Evolutionary conservation across 2,888 invertebrate genomes (phyloP).

Genomic region (Plemyria rubiginata): DNA sequence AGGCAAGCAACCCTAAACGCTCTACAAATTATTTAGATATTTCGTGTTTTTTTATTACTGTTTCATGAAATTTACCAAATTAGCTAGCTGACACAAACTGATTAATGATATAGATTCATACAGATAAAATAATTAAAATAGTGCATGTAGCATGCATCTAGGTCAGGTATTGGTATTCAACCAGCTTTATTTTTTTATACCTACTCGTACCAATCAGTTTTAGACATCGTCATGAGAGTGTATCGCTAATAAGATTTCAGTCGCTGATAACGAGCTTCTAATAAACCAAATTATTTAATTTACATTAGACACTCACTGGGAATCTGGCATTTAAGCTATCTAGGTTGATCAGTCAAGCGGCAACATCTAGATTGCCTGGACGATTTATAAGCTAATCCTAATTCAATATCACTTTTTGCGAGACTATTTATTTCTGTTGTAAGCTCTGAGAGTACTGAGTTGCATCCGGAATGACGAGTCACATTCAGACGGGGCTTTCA

Average conservation of each 20-base stretch:
- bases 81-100: not conserved
- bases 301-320: slow-evolving; percentile 71
- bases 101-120: not conserved
- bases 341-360: slow-evolving; percentile 78
- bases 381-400: slow-evolving; percentile 80
- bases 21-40: not conserved
- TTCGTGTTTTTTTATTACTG: not conserved
- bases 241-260: slow-evolving; percentile 30
- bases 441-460: slow-evolving; percentile 39
- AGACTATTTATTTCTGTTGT: slow-evolving; percentile 52
- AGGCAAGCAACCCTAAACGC: slow-evolving; percentile 14
- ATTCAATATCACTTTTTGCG: slow-evolving; percentile 76
- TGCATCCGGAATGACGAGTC: slow-evolving; percentile 64
- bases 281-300: slow-evolving; percentile 41
- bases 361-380: slow-evolving; percentile 80
- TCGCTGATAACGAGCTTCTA: slow-evolving; percentile 33
- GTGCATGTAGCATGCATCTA: not conserved
- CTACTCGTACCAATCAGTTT: slow-evolving; percentile 19
- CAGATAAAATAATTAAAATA: not conserved
- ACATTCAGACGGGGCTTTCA: slow-evolving; percentile 71
- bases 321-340: slow-evolving; percentile 84
- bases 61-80: not conserved
- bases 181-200: not conserved
- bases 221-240: slow-evolving; percentile 27
- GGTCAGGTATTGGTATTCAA: not conserved